These are phyloP conservation scores for Thalassarche chlororhynchos DNA, from an alignment of 2,113 vertebrate genomes.

Conservation along the genomic window DNA sequence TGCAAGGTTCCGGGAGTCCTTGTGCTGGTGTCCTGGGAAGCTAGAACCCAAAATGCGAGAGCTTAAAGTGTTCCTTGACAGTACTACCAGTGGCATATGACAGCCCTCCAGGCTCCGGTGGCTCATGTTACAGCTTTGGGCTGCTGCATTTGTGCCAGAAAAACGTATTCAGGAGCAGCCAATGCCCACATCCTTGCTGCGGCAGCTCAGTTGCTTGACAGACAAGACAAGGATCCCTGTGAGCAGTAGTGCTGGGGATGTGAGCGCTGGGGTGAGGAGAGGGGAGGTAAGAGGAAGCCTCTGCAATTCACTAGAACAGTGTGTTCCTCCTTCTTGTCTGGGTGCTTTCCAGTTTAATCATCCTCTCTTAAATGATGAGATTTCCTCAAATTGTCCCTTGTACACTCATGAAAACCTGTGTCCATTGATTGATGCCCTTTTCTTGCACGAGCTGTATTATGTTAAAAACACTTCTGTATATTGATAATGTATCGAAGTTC, in stretches of 20 bases:
- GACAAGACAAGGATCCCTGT: not conserved
- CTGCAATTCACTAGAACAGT: not conserved
- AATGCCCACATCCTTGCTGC: rapidly evolving
- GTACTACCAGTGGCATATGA: rapidly evolving
- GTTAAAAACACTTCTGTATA: no score
- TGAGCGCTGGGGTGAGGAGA: not conserved
- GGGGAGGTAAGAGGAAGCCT: not conserved
- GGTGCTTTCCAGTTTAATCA: not conserved
- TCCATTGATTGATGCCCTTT: rapidly evolving
- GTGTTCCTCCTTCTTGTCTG: not conserved
- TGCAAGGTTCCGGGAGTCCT: no score
- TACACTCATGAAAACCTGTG: rapidly evolving
- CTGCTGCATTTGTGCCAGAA: not conserved
- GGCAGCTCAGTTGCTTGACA: not conserved
- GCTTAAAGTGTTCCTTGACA: not conserved
- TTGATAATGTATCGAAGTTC: rapidly evolving
- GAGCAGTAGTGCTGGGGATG: not conserved
- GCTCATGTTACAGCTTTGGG: not conserved
- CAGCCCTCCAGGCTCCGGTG: not conserved
- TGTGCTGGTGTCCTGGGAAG: not conserved
- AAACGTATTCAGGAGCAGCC: not conserved
- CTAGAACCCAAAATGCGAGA: not conserved
- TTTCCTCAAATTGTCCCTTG: not conserved
- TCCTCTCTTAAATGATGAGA: not conserved
- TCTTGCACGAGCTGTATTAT: not conserved